These are phyloP conservation scores for Pissodes strobi DNA, from an alignment of 1,140 invertebrate species.

Conservation along the genomic window DNA sequence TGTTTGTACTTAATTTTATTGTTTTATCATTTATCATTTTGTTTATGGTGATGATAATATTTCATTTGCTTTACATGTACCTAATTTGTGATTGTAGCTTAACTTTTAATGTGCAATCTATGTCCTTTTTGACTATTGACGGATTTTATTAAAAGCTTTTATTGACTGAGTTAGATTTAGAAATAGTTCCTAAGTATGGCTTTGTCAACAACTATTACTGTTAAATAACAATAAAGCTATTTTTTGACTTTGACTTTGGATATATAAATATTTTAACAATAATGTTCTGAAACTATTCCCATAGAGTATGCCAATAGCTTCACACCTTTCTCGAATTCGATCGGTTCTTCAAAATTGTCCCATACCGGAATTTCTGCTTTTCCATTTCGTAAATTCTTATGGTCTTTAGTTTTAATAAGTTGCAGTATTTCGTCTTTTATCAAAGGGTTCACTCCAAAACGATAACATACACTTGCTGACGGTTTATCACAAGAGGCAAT, in stretches of 20 bases:
- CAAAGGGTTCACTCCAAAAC: slow-evolving; percentile 16
- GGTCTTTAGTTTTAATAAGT: slow-evolving; percentile 6
- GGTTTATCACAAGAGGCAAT: not conserved
- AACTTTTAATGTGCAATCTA: no score
- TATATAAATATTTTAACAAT: not conserved
- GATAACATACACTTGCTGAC: not conserved
- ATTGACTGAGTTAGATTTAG: not conserved
- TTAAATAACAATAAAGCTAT: no score
- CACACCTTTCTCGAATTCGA: not conserved
- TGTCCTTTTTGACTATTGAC: no score
- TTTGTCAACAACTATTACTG: no score
- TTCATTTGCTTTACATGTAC: no score
- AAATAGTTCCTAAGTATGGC: no score
- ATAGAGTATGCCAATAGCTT: slow-evolving; percentile 6
- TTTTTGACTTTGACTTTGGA: no score
- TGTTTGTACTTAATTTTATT: no score
- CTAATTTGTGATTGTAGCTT: no score
- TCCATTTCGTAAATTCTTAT: not conserved
- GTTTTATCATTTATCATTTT: no score
- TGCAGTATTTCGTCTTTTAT: slow-evolving; percentile 20
- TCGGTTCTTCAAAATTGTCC: slow-evolving; percentile 5
- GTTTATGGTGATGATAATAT: no score
- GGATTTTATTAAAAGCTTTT: no score
- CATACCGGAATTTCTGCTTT: slow-evolving; percentile 1
- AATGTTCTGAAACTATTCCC: not conserved